Base-by-base conservation (phyloP, 2,888 invertebrate species). In the Tinea trinotella region DNA sequence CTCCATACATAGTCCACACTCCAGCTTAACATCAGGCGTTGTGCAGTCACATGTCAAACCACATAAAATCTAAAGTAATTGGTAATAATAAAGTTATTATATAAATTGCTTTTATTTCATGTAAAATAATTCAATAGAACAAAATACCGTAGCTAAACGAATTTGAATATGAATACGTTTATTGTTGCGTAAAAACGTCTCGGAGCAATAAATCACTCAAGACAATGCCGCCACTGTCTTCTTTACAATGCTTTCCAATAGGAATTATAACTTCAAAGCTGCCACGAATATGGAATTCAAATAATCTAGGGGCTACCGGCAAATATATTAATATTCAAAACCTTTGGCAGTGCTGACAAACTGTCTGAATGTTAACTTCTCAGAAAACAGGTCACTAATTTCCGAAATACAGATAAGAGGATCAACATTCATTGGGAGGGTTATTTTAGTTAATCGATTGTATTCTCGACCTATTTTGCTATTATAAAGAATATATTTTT, bases 211-310 rank as follows among this genome's bases (percentile, higher is more conserved):
- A 50, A 50, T 50, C 50, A 50, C 24, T 50, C 50, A 24, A 24
- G 50, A 24, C 15, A 24, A 50, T 24, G 7, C 18, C 4, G 18
- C 2, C 15, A 50, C 50, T 50, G 50, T 50, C 50, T 22, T 18
- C 13, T 50, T 50, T 12, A 19, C 13, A 50, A 50, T 50, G 24
- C 24, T 48, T 50, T 18, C 24, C 50, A 50, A 50, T 50, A 50
- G 24, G 22, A 50, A 50, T 50, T 50, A 50, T 50, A 50, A 50
- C 24, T 50, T 50, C 13, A 50, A 48, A 50, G 22, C 50, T 24
- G 17, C 13, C 13, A 2, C 13, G 46, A 17, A 15, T 46, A 19
- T 19, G 18, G 17, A 46, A 46, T 19, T 46, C 19, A 19, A 46
- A 46, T 19, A 46, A 46, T 46, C n/a, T 7, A n/a, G 40, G 30